Percentiles rank a stretch among this genome's conserved stretches.
These are phyloP conservation scores for Channa argus DNA, from an alignment of 2,113 vertebrate genomes.

Conservation along the genomic window DNA sequence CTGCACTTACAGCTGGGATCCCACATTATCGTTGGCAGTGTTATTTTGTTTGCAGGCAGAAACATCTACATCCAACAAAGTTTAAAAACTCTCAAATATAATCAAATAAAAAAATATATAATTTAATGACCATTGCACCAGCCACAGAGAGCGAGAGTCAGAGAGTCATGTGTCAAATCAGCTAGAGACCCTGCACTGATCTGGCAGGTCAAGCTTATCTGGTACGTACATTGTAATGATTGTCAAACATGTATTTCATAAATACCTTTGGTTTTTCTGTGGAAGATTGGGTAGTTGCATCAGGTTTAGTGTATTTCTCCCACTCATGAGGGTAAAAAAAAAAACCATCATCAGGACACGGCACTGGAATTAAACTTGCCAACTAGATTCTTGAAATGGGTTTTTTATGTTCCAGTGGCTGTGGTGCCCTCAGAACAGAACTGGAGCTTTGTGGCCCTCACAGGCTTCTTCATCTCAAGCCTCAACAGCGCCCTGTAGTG, in stretches of 20 bases:
- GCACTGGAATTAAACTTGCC: neutral
- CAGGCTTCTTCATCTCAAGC: slow-evolving; percentile 24
- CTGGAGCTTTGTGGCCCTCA: slow-evolving; percentile 8
- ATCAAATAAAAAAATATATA: no score
- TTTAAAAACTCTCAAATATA: no score
- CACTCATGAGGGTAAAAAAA: neutral
- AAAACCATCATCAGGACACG: neutral
- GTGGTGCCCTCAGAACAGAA: neutral
- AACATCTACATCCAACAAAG: no score
- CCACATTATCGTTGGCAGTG: no score
- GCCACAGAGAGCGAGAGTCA: no score
- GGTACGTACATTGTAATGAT: neutral
- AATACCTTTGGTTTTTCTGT: neutral
- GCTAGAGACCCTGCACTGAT: no score
- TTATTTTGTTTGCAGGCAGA: no score
- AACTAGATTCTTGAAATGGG: neutral
- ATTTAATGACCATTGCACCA: no score
- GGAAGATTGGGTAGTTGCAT: neutral
- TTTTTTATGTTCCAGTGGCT: neutral
- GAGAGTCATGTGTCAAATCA: no score
- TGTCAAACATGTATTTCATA: neutral
- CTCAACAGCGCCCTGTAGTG: slow-evolving; percentile 50
- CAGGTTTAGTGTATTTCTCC: neutral
- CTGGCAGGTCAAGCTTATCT: no score
- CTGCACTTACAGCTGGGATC: no score